Evolutionary conservation across 2,888 invertebrate species (phyloP), one percentile per base, ranked within the genome.

Genomic region (Timema podura): DNA sequence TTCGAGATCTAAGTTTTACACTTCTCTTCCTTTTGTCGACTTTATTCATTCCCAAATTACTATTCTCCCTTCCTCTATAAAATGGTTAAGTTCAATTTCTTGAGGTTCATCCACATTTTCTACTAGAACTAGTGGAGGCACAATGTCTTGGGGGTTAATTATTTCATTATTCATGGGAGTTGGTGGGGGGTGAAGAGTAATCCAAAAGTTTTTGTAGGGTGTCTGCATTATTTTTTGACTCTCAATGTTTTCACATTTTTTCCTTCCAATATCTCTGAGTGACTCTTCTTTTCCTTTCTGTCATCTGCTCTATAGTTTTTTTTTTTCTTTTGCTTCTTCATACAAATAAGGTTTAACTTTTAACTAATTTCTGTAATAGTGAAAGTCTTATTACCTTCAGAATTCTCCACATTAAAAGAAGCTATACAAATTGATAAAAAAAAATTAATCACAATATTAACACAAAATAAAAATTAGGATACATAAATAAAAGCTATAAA

Each of bases 241-340:
- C 9, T 9, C 61, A 45, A 16, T 61, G 61, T 61, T 45, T 61
- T 61, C 8, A 16, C 9, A 45, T 61, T 61, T 61, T 61, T 44
- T 61, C 61, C 61, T 61, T 61, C 16, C 61, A 61, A 45, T 61
- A 30, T 13, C 45, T 61, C 45, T 45, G 8, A 9, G 45, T 6
- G 45, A 30, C 45, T 45, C 61, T 15, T 45, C 16, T 61, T 45
- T 16, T 16, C 45, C 61, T 61, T 61, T 61, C 8, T 5, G 61
- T 61, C 61, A 61, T 16, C 61, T 61, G 61, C 13, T 61, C 11
- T 61, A 61, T 45, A 61, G 9, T 6, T 61, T 61, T 61, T 61
- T 44, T 61, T 6, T 61, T 61, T 45, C 16, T 61, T 45, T 44
- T 61, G 30, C 61, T 15, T 61, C 10, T 30, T 30, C 30, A 30